Evolutionary conservation across 2,113 vertebrate species (phyloP), one percentile per base, ranked within the genome.

Genomic region (Chaenocephalus aceratus): DNA sequence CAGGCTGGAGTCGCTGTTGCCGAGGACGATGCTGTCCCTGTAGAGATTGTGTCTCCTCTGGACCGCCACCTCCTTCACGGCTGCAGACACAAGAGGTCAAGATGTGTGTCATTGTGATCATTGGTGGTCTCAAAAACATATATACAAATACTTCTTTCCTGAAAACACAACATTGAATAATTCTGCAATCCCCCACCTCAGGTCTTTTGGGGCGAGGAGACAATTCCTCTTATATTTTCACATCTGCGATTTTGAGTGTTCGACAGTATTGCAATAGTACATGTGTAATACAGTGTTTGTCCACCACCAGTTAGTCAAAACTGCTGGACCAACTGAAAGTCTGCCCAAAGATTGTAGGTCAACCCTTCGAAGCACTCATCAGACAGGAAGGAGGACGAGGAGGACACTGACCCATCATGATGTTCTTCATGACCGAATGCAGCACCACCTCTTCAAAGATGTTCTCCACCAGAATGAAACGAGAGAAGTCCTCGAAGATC

Each of bases 1-100:
- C 67, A 99, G 95, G 92, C 96, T 98, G 85, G 97, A 97, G 89
- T 99, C 97, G 0, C 97, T 98, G 95, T 96, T 97, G 91, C 96
- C 95, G 89, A 99, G 91, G 34, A 98, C 97, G 11, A 99, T 94
- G 93, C 98, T 99, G 94, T 99, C 98, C 2, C 98, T 92, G 90
- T 96, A 99, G 45, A 99, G 94, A 93, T 99, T 99, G 93, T 99
- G 97, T 81, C 96, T 97, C 69, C 97, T 91, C 93, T 99, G 98
- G 71, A 98, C 96, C 0, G 98, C 98, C 0, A 97, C 98, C 85
- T 99, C 97, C 89, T 99, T 99, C 91, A 99, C 98, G 0, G 97
- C 97, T 99, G 79, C 1, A 57, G 64, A 48, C 1, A 26, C 0
- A 75, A 10, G 26, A 73, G 26, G 12, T 48, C 36, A 3, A 61